Conservation (phyloP, 2,888 invertebrate genomes). For the Ormyrus rosae region DNA sequence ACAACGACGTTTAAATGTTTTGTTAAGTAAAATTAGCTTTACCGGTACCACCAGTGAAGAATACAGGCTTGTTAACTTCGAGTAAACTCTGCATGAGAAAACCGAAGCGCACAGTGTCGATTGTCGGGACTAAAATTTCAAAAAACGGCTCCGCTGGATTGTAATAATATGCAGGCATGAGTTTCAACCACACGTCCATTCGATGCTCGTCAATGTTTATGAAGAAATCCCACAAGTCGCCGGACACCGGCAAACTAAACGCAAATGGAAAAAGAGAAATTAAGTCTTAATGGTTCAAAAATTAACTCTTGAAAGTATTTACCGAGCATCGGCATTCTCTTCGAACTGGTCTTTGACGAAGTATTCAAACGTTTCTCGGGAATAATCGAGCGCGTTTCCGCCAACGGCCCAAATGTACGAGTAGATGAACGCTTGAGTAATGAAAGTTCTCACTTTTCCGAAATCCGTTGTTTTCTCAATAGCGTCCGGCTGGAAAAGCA, state of each 20-base stretch:
- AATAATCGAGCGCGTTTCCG: constrained; percentile 86
- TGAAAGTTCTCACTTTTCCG: constrained; percentile 78
- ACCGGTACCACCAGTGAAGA: constrained; percentile 94
- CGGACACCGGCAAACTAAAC: constrained; percentile 82
- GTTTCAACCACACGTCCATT: constrained; percentile 87
- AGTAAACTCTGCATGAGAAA: constrained; percentile 87
- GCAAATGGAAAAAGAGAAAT: neutral
- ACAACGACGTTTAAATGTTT: neutral
- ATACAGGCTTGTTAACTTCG: constrained; percentile 84
- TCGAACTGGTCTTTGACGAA: constrained; percentile 84
- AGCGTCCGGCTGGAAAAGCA: constrained; percentile 81
- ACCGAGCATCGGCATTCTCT: constrained; percentile 83
- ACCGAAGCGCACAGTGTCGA: constrained; percentile 92
- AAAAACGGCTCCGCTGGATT: constrained; percentile 86
- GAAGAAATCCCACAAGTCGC: constrained; percentile 86
- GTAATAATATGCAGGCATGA: constrained; percentile 86
- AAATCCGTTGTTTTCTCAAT: constrained; percentile 80
- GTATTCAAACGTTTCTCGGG: constrained; percentile 84
- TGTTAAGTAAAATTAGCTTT: neutral
- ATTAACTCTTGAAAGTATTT: constrained; percentile 33
- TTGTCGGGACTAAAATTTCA: constrained; percentile 92
- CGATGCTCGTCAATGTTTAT: constrained; percentile 83
- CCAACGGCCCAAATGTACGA: constrained; percentile 90
- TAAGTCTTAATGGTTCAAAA: neutral
- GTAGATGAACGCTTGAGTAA: constrained; percentile 88